phyloP scores from a whole-genome alignment of 2,888 invertebrate genomes.

The Ornithoptera priamus region DNA sequence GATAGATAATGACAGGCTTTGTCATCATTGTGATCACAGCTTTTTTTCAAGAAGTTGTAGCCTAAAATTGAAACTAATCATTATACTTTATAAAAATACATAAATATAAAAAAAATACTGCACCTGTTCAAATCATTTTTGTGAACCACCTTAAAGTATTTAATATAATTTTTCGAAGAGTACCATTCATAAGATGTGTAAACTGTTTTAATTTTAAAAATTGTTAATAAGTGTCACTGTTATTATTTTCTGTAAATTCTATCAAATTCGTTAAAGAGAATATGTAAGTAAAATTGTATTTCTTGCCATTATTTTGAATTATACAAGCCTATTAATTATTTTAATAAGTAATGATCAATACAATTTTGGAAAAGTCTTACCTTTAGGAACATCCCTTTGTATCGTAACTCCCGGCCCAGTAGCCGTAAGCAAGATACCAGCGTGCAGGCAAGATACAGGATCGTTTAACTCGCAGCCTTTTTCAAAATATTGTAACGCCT shows the following conservation, averaged over 20 bases:
- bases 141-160: too few relatives aligned
- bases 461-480: conserved; percentile 89
- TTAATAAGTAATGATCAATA: background rate
- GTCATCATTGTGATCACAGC: conserved; percentile 80
- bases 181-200: too few relatives aligned
- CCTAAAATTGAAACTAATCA: conserved; percentile 56
- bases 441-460: conserved; percentile 86
- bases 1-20: conserved; percentile 90
- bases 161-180: too few relatives aligned
- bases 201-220: too few relatives aligned
- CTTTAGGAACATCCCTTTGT: conserved; percentile 80
- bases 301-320: background rate
- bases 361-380: conserved; percentile 46
- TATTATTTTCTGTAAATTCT: too few relatives aligned
- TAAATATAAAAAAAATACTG: too few relatives aligned
- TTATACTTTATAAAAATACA: background rate
- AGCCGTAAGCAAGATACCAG: conserved; percentile 84
- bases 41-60: conserved; percentile 80
- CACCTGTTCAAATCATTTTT: too few relatives aligned
- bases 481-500: conserved; percentile 86
- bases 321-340: background rate
- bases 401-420: conserved; percentile 78
- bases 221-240: too few relatives aligned
- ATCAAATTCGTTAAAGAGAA: background rate
- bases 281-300: background rate